These are phyloP conservation scores for Myotis pilosus DNA, from an alignment of 2,797 vertebrate genomes.

Conservation along the genomic window DNA sequence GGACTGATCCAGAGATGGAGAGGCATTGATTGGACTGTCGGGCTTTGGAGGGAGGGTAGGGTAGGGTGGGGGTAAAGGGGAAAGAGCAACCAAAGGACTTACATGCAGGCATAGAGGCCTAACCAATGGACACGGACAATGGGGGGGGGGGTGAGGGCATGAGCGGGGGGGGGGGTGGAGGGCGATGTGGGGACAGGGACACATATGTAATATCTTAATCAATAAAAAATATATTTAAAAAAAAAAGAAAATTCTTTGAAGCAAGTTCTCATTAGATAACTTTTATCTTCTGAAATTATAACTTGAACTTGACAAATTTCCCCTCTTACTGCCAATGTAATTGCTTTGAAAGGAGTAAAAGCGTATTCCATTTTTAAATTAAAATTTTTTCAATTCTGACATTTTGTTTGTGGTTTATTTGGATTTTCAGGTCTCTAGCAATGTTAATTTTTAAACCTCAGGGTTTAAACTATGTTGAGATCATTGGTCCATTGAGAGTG, in stretches of 20 bases:
- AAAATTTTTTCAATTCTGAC: background rate
- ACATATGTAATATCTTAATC: too few relatives aligned
- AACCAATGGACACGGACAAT: too few relatives aligned
- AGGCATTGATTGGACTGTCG: too few relatives aligned
- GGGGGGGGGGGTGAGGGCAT: too few relatives aligned
- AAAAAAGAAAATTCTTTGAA: background rate
- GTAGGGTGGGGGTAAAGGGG: too few relatives aligned
- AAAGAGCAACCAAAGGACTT: too few relatives aligned
- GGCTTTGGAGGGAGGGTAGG: too few relatives aligned
- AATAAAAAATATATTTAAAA: too few relatives aligned
- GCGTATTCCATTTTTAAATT: background rate
- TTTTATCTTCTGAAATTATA: background rate
- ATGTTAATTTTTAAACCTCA: slow-evolving; percentile 16
- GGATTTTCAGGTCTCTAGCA: background rate
- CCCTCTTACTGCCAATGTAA: background rate
- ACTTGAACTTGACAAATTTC: background rate
- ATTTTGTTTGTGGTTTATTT: slow-evolving; percentile 19
- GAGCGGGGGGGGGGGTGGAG: too few relatives aligned
- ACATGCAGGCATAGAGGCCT: too few relatives aligned
- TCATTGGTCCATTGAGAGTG: background rate
- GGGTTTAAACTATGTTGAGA: background rate
- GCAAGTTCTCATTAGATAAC: background rate
- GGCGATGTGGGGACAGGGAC: too few relatives aligned
- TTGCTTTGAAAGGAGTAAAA: slow-evolving; percentile 12
- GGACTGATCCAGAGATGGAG: too few relatives aligned